Evolutionary conservation across 2,888 invertebrate genomes (phyloP).

Genomic region (Drosophila buzzatii): DNA sequence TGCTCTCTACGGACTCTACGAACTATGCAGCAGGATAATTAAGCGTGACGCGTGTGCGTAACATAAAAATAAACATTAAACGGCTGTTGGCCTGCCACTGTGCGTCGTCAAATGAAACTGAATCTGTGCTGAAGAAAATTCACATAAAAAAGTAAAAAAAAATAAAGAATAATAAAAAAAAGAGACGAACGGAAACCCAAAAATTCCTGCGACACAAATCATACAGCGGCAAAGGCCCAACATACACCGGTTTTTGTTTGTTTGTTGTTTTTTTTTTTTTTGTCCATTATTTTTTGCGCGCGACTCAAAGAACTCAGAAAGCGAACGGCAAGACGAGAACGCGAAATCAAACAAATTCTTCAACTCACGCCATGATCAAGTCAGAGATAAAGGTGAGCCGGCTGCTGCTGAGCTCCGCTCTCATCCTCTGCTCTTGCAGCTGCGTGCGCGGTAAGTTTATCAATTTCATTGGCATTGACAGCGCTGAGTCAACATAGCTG

Average conservation of each 20-base stretch:
- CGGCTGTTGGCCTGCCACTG: slow-evolving; percentile 43
- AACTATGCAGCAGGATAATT: slow-evolving; percentile 70
- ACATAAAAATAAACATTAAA: slow-evolving; percentile 76
- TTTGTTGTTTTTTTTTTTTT: neutral
- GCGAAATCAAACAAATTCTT: slow-evolving; percentile 61
- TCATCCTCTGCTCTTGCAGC: slow-evolving; percentile 49
- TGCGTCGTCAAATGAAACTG: slow-evolving; percentile 45
- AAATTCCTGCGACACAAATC: slow-evolving; percentile 23
- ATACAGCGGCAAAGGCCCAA: slow-evolving; percentile 13
- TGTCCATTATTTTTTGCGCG: slow-evolving; percentile 20
- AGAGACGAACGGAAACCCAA: slow-evolving; percentile 18
- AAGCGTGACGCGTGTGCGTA: slow-evolving; percentile 81
- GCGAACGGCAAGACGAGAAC: slow-evolving; percentile 15
- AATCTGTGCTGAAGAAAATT: slow-evolving; percentile 41
- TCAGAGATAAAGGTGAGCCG: slow-evolving; percentile 50
- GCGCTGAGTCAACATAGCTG: slow-evolving; percentile 37
- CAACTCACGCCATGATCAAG: slow-evolving; percentile 44
- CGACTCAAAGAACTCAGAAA: slow-evolving; percentile 5
- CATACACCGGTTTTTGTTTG: slow-evolving; percentile 44
- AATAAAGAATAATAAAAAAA: slow-evolving; percentile 20
- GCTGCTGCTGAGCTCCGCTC: slow-evolving; percentile 48
- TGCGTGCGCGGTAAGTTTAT: slow-evolving; percentile 58
- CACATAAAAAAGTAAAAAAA: slow-evolving; percentile 24
- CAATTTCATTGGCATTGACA: slow-evolving; percentile 1
- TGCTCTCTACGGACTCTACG: neutral